Base-by-base conservation (phyloP, 2,797 vertebrate genomes). In the Enteromius radiatus region DNA sequence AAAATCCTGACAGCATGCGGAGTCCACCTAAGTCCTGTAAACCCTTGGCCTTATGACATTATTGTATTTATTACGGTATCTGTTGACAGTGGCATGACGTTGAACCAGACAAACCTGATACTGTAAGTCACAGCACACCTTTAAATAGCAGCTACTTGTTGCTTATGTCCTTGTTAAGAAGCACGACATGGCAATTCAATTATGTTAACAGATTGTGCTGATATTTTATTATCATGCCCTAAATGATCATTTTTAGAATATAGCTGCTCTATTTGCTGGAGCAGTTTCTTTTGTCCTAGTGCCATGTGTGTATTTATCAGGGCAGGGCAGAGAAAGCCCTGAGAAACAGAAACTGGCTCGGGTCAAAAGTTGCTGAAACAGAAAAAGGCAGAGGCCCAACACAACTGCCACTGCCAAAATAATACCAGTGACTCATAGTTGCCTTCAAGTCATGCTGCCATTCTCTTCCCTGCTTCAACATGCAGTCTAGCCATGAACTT, bases 391-490 rank as follows among this genome's bases (percentile, higher is more conserved):
- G 33, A 11, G 88, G 74, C 82, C 80, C 85, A 83, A 84, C 83
- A 89, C 86, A 89, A 90, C 77, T 89, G 85, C 85, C 87, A 89
- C 87, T 86, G 84, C 91, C 92, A 92, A 92, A 93, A 93, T 92
- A 93, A 92, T 91, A 92, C 91, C 89, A 90, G 86, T 93, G 93
- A 94, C 89, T 94, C 93, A 94, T 88, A 88, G 85, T 67, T 93
- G 88, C 92, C 93, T 93, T 78, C 83, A 86, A 92, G 92, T 90
- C 84, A 88, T 5, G 65, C 83, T 91, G 89, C 91, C 92, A 90
- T 91, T 91, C 91, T 91, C 88, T 89, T 81, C 85, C 90, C 88
- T 94, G 94, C 91, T 92, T 93, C 89, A 91, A 94, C 94, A 92
- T 41, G 94, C 87, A 92, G 89, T 79, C 87, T 73, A 82, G 87